Evolutionary conservation across 1,140 invertebrate genomes (phyloP).

Genomic region (Drosophila setifemur): DNA sequence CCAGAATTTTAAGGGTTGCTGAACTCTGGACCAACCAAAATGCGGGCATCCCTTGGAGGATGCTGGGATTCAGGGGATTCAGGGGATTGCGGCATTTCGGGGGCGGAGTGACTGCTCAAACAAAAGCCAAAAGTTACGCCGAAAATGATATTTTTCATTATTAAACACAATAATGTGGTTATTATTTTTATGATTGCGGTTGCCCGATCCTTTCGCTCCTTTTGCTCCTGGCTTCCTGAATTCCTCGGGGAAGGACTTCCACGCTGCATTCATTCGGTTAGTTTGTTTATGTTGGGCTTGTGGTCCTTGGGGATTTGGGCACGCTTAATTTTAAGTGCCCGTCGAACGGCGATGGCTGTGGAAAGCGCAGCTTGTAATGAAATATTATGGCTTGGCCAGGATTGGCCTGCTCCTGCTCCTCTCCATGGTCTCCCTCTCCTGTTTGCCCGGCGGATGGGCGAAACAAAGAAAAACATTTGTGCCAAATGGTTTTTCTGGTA

Average conservation of each 20-base stretch:
- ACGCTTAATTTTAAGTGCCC: slow-evolving; percentile 81
- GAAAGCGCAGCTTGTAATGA: slow-evolving; percentile 59
- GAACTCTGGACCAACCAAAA: slow-evolving; percentile 54
- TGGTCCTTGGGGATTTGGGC: slow-evolving; percentile 80
- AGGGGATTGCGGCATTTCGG: too few species aligned
- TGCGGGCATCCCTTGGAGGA: slow-evolving; percentile 53
- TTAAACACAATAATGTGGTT: slow-evolving; percentile 82
- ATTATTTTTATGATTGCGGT: slow-evolving; percentile 81
- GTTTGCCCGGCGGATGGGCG: slow-evolving; percentile 53
- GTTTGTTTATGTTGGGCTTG: slow-evolving; percentile 80
- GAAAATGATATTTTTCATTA: slow-evolving; percentile 82
- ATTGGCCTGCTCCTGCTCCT: too few species aligned
- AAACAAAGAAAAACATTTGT: slow-evolving; percentile 73
- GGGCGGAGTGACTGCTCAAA: slow-evolving; percentile 48
- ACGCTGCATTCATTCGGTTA: slow-evolving; percentile 75
- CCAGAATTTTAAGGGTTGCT: slow-evolving; percentile 68
- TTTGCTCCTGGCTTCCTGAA: neutral
- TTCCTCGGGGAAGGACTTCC: slow-evolving; percentile 52
- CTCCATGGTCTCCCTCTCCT: slow-evolving; percentile 4
- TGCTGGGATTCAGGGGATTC: slow-evolving; percentile 5
- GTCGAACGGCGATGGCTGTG: slow-evolving; percentile 55
- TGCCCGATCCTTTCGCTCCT: slow-evolving; percentile 26
- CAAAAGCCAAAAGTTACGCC: slow-evolving; percentile 77
- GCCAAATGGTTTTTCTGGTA: slow-evolving; percentile 70
- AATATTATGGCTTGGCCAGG: slow-evolving; percentile 72